Conservation (phyloP, 2,113 vertebrate genomes). For the Chaetorhynchus papuensis region DNA sequence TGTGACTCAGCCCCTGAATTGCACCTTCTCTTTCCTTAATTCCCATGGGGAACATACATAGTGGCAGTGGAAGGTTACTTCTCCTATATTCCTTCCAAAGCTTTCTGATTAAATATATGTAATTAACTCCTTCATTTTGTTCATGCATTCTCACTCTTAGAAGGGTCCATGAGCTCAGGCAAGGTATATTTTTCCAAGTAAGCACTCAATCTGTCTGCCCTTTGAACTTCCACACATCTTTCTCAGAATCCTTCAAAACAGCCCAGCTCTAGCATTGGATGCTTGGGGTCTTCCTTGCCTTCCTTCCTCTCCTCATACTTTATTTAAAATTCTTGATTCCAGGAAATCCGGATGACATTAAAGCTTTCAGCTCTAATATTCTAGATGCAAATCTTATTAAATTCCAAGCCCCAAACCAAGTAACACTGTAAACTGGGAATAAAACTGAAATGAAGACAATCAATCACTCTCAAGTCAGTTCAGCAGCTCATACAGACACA, state of each 20-base stretch:
- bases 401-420: not conserved
- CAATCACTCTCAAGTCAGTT: slow-evolving; percentile 29
- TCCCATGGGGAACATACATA: fast-evolving
- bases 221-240: not conserved
- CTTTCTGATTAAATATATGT: not conserved
- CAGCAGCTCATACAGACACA: not conserved
- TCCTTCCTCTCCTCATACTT: not conserved
- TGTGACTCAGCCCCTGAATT: not conserved
- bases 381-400: slow-evolving; percentile 44
- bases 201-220: not conserved
- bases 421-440: not conserved
- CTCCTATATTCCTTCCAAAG: not conserved
- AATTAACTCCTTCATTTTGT: not conserved
- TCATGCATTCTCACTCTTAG: not conserved
- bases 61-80: not conserved
- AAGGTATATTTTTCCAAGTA: not conserved
- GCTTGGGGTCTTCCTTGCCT: not conserved
- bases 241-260: not conserved
- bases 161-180: not conserved
- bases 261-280: not conserved
- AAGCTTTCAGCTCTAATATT: slow-evolving; percentile 7
- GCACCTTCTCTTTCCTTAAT: not conserved
- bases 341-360: slow-evolving; percentile 7
- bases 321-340: slow-evolving; percentile 19
- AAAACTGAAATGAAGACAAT: slow-evolving; percentile 40